Evolutionary conservation across 2,113 vertebrate species (phyloP).

Genomic region (Gadus chalcogrammus): DNA sequence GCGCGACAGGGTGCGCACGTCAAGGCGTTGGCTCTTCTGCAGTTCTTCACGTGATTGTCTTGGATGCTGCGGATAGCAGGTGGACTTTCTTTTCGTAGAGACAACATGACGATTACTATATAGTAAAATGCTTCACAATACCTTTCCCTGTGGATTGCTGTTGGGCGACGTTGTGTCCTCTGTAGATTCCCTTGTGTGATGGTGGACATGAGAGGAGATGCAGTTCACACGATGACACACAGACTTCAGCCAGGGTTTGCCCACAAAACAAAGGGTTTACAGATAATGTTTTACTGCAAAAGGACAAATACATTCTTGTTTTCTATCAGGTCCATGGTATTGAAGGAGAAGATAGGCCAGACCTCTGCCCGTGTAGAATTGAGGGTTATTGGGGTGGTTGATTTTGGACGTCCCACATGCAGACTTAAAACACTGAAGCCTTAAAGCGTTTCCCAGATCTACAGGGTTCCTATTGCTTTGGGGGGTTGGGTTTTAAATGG

Average conservation of each 20-base stretch:
- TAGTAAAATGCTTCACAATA: neutral
- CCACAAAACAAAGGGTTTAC: slow-evolving; percentile 15
- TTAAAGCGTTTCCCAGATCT: too few species aligned
- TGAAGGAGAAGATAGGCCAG: slow-evolving; percentile 20
- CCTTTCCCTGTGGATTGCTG: neutral
- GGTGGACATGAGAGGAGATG: neutral
- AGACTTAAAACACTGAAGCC: neutral
- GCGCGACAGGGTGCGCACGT: too few species aligned
- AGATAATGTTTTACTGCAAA: slow-evolving; percentile 36
- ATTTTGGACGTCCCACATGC: too few species aligned
- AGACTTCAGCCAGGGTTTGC: slow-evolving; percentile 8
- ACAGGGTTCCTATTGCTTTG: too few species aligned
- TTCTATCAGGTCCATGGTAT: slow-evolving; percentile 42
- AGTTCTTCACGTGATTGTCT: neutral
- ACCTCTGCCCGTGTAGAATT: neutral
- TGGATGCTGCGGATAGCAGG: neutral
- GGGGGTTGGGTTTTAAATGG: neutral
- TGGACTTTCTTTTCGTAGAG: neutral
- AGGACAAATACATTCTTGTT: slow-evolving; percentile 59
- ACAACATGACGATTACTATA: neutral
- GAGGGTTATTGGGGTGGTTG: too few species aligned
- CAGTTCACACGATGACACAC: slow-evolving; percentile 1
- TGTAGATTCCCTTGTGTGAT: neutral
- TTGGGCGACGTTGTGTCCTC: too few species aligned
- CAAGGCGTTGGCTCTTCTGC: neutral